Conservation (phyloP, 1,140 invertebrate genomes). For the Diprion similis region DNA sequence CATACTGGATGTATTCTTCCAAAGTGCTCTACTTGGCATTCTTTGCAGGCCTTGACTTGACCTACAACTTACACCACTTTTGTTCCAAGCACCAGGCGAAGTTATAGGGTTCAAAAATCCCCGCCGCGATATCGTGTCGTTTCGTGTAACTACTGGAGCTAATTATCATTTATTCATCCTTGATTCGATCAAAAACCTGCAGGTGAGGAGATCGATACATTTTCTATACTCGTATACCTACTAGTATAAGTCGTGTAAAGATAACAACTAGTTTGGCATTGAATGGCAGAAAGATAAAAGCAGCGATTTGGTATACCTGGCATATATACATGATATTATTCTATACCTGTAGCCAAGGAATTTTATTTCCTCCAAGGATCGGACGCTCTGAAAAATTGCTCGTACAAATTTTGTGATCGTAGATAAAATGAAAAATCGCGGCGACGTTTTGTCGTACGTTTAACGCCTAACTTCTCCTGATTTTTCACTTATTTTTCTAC, state of each 20-base stretch:
- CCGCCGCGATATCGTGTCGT: not conserved
- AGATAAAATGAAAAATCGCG: not conserved
- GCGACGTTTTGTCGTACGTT: no score
- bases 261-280: not conserved
- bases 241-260: not conserved
- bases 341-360: not conserved
- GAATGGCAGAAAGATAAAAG: not conserved
- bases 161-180: not conserved
- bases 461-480: not conserved
- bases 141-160: not conserved
- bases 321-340: no score
- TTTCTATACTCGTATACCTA: not conserved
- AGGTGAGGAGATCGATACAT: no score
- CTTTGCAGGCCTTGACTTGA: constrained; percentile 3
- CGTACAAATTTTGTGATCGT: not conserved
- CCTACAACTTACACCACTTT: not conserved
- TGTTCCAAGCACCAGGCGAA: not conserved
- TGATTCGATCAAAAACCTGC: not conserved
- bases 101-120: not conserved
- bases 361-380: not conserved
- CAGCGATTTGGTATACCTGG: not conserved
- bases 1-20: not conserved
- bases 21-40: constrained; percentile 3
- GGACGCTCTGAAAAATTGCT: not conserved
- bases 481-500: not conserved